Evolutionary conservation across 2,888 invertebrate species (phyloP), one percentile per base, ranked within the genome.

Genomic region (Melanchra persicariae): DNA sequence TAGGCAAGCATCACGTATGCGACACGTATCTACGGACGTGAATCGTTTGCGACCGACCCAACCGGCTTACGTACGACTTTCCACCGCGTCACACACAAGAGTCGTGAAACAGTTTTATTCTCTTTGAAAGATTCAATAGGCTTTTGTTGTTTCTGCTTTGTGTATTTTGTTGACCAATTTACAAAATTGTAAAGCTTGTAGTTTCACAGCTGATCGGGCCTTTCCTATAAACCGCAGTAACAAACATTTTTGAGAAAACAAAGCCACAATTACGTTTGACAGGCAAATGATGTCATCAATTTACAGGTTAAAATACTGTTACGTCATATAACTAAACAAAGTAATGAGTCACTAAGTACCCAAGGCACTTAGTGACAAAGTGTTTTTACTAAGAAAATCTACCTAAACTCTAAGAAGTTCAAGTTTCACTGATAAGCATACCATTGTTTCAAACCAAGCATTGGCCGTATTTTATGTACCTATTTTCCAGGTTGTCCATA

Each of bases 1-100:
- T 91, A 90, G 91, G 89, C 87, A 85, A 74, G 61, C 77, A 91
- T 94, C 94, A 95, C 94, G 93, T 95, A 92, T 90, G 88, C 84
- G 73, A 82, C 75, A 70, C 79, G 89, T 91, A 93, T 93, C 92
- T 92, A 70, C 74, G 89, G 90, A 93, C 94, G 94, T 93, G 93
- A 86, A 87, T 86, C 87, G 90, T 88, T 89, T 90, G 87, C 85
- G 82, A 85, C 85, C 79, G 77, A 83, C 81, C 79, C 74, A 74
- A 77, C 69, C 81, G 77, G 80, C 84, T 82, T 91, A 92, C 92
- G 92, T 91, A 90, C 87, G 83, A 92, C 94, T 95, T 95, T 95
- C 94, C 90, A 93, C 90, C 88, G 87, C 89, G 88, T 88, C 89
- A 87, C 88, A 89, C 88, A 89, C 89, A 91, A 89, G 88, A 88